A percentile compares a stretch with the other conserved stretches of the same genome.
phyloP scores from a whole-genome alignment of 2,113 vertebrate species.

The Motacilla tschutschensis region DNA sequence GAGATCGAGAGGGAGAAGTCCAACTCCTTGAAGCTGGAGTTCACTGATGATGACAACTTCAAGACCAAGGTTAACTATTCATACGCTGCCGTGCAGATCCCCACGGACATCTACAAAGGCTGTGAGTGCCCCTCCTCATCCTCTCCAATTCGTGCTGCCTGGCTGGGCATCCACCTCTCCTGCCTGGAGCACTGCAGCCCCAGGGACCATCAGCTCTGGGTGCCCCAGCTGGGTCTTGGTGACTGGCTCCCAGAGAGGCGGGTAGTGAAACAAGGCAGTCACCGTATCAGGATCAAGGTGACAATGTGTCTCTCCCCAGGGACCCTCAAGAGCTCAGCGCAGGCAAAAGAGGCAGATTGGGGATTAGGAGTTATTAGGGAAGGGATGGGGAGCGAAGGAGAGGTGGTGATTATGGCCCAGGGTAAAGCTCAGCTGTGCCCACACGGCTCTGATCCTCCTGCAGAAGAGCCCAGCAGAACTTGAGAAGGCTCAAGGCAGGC shows the following conservation, averaged over 20 bases:
- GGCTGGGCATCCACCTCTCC: not conserved
- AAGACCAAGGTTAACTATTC: conserved; percentile 98
- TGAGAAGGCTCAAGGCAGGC: rapidly evolving
- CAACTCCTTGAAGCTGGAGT: conserved; percentile 87
- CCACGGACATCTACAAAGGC: conserved; percentile 99
- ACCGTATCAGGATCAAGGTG: not conserved
- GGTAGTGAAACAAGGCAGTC: not conserved
- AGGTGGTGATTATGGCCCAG: not conserved
- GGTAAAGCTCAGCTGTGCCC: not conserved
- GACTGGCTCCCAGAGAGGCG: rapidly evolving
- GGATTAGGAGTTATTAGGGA: not conserved
- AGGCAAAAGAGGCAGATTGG: rapidly evolving
- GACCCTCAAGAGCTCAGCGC: not conserved
- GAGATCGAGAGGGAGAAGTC: conserved; percentile 80
- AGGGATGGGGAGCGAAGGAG: not conserved
- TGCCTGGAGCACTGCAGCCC: not conserved
- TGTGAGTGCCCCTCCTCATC: conserved; percentile 81
- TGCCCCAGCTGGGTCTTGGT: rapidly evolving
- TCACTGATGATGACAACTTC: conserved; percentile 90
- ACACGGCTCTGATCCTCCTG: not conserved
- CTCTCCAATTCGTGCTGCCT: not conserved
- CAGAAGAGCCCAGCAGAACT: not conserved
- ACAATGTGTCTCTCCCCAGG: not conserved
- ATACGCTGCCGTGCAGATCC: conserved; percentile 95
- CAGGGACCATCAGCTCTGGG: rapidly evolving